Evolutionary conservation across 2,888 invertebrate species (phyloP).

Genomic region (Thecocarcelia acutangulata): DNA sequence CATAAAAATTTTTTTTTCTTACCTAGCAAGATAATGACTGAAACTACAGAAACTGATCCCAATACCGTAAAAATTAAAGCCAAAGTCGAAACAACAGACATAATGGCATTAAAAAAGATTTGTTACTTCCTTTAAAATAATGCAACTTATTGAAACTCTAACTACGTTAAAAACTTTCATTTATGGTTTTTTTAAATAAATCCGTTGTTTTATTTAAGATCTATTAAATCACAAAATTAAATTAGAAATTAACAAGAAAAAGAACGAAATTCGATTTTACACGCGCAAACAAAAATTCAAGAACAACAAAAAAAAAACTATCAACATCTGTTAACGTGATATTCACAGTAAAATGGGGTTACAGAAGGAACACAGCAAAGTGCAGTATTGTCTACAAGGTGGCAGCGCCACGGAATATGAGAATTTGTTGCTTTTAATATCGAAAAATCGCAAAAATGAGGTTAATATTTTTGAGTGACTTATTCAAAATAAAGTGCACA

Average conservation of each 20-base stretch:
- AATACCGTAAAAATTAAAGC: constrained; percentile 82
- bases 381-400: too few relatives aligned
- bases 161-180: neutral
- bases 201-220: constrained; percentile 8
- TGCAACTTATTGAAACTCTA: neutral
- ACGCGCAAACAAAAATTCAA: constrained; percentile 52
- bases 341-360: neutral
- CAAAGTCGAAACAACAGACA: constrained; percentile 77
- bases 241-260: constrained; percentile 38
- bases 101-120: constrained; percentile 67
- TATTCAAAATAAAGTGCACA: too few relatives aligned
- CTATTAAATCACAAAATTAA: constrained; percentile 32
- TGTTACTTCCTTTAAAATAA: neutral
- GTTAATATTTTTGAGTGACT: too few relatives aligned
- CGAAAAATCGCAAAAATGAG: too few relatives aligned
- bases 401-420: too few relatives aligned
- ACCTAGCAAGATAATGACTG: constrained; percentile 84
- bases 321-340: neutral
- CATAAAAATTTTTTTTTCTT: constrained; percentile 73
- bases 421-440: too few relatives aligned
- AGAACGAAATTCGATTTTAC: constrained; percentile 21
- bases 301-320: constrained; percentile 26
- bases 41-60: constrained; percentile 83
- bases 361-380: too few relatives aligned
- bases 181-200: constrained; percentile 14